Conservation (phyloP, 2,797 vertebrate genomes). For the Enteromius anoplus region DNA sequence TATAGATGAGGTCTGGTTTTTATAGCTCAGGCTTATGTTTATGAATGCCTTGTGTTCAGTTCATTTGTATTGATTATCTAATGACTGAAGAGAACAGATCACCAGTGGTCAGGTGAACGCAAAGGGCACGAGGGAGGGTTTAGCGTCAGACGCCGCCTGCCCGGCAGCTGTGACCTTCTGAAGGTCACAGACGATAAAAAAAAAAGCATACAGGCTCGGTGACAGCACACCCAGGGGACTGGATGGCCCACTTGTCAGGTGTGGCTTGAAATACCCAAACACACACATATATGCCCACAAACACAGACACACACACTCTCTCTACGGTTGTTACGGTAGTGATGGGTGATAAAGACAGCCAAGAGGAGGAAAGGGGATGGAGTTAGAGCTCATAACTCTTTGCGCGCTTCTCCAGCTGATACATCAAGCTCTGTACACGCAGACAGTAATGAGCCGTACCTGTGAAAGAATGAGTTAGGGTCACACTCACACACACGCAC, state of each 20-base stretch:
- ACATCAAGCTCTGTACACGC: slow-evolving; percentile 34
- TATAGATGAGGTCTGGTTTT: slow-evolving; percentile 27
- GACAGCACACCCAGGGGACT: slow-evolving; percentile 27
- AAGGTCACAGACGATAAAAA: slow-evolving; percentile 15
- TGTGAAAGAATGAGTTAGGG: slow-evolving; percentile 41
- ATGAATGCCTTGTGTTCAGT: slow-evolving; percentile 18
- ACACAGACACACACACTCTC: not conserved
- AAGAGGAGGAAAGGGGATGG: slow-evolving; percentile 25
- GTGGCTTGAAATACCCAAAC: not conserved
- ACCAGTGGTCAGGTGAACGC: slow-evolving; percentile 17
- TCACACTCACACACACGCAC: not conserved
- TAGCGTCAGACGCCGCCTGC: not conserved
- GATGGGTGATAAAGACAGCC: slow-evolving; percentile 43
- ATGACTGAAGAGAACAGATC: slow-evolving; percentile 19
- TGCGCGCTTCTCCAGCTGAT: not conserved
- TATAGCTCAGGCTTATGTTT: slow-evolving; percentile 22
- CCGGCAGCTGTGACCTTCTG: slow-evolving; percentile 19
- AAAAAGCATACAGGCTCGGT: slow-evolving; percentile 26
- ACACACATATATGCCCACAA: not conserved
- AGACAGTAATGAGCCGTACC: slow-evolving; percentile 46
- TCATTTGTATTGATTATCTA: slow-evolving; percentile 36
- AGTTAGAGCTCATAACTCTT: slow-evolving; percentile 46
- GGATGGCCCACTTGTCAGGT: slow-evolving; percentile 41
- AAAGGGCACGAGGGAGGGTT: slow-evolving; percentile 15
- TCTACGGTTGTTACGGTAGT: not conserved